These are phyloP conservation scores for Heteropelma amictum DNA, from an alignment of 2,888 invertebrate genomes.

Conservation along the genomic window DNA sequence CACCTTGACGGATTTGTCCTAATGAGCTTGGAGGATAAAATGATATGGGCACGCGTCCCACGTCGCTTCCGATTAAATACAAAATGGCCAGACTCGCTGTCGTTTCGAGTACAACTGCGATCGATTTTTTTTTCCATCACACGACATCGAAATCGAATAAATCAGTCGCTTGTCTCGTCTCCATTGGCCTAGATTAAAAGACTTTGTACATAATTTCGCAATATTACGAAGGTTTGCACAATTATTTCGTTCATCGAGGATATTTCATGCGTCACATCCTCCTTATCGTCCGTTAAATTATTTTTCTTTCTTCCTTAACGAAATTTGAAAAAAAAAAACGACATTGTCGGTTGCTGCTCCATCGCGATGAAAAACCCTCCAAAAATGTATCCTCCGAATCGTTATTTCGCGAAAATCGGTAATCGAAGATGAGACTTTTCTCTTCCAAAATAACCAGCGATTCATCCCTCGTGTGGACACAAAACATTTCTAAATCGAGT, in stretches of 20 bases:
- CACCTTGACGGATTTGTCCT: slow-evolving; percentile 24
- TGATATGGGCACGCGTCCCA: slow-evolving; percentile 27
- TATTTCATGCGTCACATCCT: too few relatives aligned
- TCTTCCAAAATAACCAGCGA: too few relatives aligned
- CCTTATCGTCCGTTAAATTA: too few relatives aligned
- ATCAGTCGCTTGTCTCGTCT: background rate
- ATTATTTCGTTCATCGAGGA: too few relatives aligned
- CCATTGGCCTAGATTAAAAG: background rate
- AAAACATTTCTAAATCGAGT: slow-evolving; percentile 40
- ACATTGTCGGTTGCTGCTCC: too few relatives aligned
- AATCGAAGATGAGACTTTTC: too few relatives aligned
- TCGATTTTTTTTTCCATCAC: background rate
- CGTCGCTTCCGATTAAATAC: slow-evolving; percentile 44
- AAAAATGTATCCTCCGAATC: background rate
- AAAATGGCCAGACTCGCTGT: background rate
- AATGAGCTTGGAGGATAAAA: slow-evolving; percentile 28
- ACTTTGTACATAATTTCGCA: background rate
- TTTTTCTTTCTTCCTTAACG: too few relatives aligned
- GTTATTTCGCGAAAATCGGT: background rate
- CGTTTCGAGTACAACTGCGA: too few relatives aligned
- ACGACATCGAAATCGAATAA: background rate
- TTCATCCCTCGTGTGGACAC: slow-evolving; percentile 4
- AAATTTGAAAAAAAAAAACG: too few relatives aligned
- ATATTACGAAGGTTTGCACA: too few relatives aligned
- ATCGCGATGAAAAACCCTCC: too few relatives aligned